Percentiles rank a stretch among this genome's conserved stretches.
phyloP scores from a whole-genome alignment of 37 sponge, comb jelly and placozoan genomes.

The Lycopodina hypogea region DNA sequence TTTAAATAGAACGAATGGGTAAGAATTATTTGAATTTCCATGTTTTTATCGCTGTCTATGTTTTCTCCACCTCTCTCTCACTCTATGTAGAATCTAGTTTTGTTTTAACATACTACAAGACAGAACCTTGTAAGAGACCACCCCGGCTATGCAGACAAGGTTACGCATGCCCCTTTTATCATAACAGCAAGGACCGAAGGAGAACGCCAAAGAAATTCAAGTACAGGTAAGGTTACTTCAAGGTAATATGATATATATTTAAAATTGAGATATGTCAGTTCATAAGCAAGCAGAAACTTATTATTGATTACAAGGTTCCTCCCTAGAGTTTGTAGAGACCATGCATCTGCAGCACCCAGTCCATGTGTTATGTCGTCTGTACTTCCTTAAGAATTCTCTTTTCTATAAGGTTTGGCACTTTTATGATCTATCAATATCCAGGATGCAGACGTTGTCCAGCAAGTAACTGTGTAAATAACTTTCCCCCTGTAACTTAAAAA shows the following conservation, averaged over 20 bases:
- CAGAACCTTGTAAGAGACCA: conserved; percentile 90
- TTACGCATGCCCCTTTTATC: conserved; percentile 97
- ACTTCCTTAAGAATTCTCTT: background rate
- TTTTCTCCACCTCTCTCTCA: background rate
- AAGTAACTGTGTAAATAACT: no score
- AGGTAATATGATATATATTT: background rate
- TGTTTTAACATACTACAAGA: conserved; percentile 96
- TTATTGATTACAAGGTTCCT: background rate
- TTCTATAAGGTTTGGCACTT: no score
- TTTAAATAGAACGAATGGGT: no score
- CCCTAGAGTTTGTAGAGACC: no score
- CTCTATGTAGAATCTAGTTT: conserved; percentile 79
- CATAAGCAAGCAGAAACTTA: no score
- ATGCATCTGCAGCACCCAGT: background rate
- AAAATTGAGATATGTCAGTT: no score
- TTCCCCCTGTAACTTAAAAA: no score
- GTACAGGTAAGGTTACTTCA: conserved; percentile 61
- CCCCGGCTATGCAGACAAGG: conserved; percentile 95
- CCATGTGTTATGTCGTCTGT: background rate
- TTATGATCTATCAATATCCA: no score
- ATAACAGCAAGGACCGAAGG: conserved; percentile 92
- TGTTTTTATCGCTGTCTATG: background rate
- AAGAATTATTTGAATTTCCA: no score
- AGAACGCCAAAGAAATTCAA: conserved; percentile 83
- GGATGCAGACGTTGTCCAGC: no score